phyloP scores from a whole-genome alignment of 2,888 invertebrate genomes.

The Lithophane socia region DNA sequence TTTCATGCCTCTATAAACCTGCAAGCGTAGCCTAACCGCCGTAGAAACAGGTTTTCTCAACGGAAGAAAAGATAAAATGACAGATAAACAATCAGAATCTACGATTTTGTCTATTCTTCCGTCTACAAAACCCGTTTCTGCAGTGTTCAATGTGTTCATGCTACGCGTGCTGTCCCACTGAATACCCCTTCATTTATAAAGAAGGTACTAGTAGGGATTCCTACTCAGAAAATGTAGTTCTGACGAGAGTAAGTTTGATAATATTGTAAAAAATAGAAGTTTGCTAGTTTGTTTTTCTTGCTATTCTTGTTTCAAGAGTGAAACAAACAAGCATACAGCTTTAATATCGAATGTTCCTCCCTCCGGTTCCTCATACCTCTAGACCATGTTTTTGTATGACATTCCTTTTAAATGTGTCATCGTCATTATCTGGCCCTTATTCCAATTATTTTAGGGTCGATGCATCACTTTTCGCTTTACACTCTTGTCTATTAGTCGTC shows the following conservation, averaged over 20 bases:
- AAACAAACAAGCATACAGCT: neutral
- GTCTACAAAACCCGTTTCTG: no score
- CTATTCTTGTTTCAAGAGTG: neutral
- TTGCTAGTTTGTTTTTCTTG: neutral
- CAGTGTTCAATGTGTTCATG: no score
- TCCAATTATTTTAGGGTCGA: neutral
- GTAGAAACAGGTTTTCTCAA: no score
- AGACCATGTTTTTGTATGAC: neutral
- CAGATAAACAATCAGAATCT: no score
- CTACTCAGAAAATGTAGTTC: neutral
- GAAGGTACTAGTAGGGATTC: neutral
- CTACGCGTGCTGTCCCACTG: neutral
- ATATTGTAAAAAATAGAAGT: neutral
- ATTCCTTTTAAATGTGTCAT: neutral
- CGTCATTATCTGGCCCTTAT: neutral
- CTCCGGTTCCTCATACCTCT: no score
- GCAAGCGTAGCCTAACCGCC: no score
- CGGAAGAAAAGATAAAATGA: no score
- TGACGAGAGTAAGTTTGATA: neutral
- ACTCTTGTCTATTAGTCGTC: neutral
- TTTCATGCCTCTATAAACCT: no score
- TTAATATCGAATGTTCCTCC: neutral
- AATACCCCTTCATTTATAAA: neutral
- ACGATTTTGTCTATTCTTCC: no score
- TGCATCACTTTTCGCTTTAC: no score